phyloP scores from a whole-genome alignment of 2,797 vertebrate species.

The Phrynocephalus vlangalii region DNA sequence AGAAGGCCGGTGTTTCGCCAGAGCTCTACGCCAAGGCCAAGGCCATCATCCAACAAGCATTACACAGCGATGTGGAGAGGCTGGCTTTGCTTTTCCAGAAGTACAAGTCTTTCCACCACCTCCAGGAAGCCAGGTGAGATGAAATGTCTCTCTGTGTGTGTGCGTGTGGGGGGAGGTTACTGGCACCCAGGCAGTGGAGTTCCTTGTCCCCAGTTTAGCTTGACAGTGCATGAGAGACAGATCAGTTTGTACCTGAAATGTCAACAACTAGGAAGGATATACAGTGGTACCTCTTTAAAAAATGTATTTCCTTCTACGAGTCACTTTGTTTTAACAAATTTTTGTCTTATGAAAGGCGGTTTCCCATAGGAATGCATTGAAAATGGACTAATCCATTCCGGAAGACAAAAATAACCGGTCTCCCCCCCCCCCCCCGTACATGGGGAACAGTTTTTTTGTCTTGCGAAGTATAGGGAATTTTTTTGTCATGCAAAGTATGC shows the following conservation, averaged over 20 bases:
- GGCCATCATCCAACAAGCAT: conserved; percentile 58
- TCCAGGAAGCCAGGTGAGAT: conserved; percentile 67
- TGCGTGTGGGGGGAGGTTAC: not conserved
- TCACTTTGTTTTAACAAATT: no score
- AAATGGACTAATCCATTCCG: no score
- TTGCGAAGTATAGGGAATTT: no score
- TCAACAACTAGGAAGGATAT: not conserved
- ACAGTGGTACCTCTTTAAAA: no score
- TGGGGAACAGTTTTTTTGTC: not conserved
- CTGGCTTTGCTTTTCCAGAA: conserved; percentile 69
- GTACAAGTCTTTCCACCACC: conserved; percentile 65
- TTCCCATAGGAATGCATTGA: no score
- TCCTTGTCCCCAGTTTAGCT: not conserved
- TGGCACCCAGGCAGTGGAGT: no score
- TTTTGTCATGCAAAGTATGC: no score
- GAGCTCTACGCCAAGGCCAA: conserved; percentile 48
- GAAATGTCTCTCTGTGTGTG: not conserved
- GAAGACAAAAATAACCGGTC: no score
- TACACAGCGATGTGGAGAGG: conserved; percentile 49
- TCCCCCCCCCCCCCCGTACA: no score
- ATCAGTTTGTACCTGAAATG: not conserved
- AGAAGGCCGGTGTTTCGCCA: conserved; percentile 48
- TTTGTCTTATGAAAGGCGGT: no score
- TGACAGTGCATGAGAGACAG: not conserved
- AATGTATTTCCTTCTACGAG: no score